Conservation (phyloP, 2,888 invertebrate genomes). For the Drosophila fungiperda region DNA sequence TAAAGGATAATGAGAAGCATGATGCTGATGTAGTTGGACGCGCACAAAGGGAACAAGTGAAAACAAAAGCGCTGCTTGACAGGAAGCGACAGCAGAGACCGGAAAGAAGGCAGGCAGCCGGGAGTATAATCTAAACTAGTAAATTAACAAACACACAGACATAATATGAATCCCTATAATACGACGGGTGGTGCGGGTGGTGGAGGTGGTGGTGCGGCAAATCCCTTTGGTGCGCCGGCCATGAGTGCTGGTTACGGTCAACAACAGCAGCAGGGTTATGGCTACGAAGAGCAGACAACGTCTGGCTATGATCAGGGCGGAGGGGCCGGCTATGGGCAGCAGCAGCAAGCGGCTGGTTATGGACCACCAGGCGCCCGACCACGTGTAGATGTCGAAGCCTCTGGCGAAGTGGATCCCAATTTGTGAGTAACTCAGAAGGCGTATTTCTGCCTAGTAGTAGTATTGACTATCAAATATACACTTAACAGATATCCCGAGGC, state of each 20-base stretch:
- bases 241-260: slow-evolving; percentile 69
- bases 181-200: slow-evolving; percentile 61
- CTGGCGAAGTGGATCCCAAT: slow-evolving; percentile 93
- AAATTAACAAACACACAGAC: slow-evolving; percentile 13
- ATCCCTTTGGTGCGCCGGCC: slow-evolving; percentile 80
- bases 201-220: slow-evolving; percentile 65
- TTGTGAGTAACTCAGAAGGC: slow-evolving; percentile 86
- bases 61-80: slow-evolving; percentile 38
- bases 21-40: slow-evolving; percentile 44
- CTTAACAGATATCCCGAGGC: slow-evolving; percentile 90
- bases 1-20: slow-evolving; percentile 44
- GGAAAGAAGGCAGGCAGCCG: slow-evolving; percentile 13
- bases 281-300: slow-evolving; percentile 76
- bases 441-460: neutral
- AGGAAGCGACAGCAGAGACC: slow-evolving; percentile 25
- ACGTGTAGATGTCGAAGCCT: slow-evolving; percentile 92
- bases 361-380: slow-evolving; percentile 86
- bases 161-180: slow-evolving; percentile 72
- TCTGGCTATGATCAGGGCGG: slow-evolving; percentile 73
- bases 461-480: neutral
- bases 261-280: slow-evolving; percentile 76
- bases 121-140: slow-evolving; percentile 3
- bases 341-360: slow-evolving; percentile 68
- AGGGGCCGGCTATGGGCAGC: slow-evolving; percentile 64
- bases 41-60: slow-evolving; percentile 34